Evolutionary conservation across 2,797 vertebrate genomes (phyloP).

Genomic region (Alfaro cultratus): DNA sequence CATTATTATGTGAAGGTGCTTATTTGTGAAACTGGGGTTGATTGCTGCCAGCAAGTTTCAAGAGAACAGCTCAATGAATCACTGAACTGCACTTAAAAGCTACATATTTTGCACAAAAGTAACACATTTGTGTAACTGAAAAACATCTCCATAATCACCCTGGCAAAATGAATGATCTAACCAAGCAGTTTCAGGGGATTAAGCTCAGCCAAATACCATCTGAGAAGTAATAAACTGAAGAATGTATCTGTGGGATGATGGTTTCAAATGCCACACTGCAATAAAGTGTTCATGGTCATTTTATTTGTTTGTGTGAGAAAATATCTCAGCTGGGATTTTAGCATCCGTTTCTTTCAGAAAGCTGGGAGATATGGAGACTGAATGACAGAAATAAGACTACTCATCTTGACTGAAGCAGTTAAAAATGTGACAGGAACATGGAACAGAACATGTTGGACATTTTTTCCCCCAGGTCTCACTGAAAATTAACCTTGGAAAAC

Average conservation of each 20-base stretch:
- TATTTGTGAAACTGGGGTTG: slow-evolving; percentile 2
- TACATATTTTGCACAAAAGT: background rate
- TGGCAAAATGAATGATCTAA: slow-evolving; percentile 4
- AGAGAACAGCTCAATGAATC: slow-evolving; percentile 4
- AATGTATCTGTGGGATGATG: slow-evolving; percentile 3
- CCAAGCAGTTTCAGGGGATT: background rate
- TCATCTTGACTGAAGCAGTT: background rate
- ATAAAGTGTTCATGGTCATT: slow-evolving; percentile 6
- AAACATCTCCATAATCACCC: background rate
- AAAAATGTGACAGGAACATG: background rate
- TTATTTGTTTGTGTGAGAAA: slow-evolving; percentile 11
- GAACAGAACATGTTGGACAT: background rate
- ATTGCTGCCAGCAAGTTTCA: slow-evolving; percentile 4
- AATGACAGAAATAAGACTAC: background rate
- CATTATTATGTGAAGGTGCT: slow-evolving; percentile 4
- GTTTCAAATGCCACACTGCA: background rate
- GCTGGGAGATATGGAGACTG: background rate
- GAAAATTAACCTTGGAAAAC: background rate
- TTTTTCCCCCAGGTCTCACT: background rate
- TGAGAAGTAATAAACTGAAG: slow-evolving; percentile 14
- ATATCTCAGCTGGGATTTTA: background rate
- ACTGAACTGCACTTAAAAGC: slow-evolving; percentile 9
- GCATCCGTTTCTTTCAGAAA: background rate
- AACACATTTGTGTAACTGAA: background rate
- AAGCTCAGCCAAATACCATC: background rate